Evolutionary conservation across 2,797 vertebrate species (phyloP).

Genomic region (Syngnathus acus): DNA sequence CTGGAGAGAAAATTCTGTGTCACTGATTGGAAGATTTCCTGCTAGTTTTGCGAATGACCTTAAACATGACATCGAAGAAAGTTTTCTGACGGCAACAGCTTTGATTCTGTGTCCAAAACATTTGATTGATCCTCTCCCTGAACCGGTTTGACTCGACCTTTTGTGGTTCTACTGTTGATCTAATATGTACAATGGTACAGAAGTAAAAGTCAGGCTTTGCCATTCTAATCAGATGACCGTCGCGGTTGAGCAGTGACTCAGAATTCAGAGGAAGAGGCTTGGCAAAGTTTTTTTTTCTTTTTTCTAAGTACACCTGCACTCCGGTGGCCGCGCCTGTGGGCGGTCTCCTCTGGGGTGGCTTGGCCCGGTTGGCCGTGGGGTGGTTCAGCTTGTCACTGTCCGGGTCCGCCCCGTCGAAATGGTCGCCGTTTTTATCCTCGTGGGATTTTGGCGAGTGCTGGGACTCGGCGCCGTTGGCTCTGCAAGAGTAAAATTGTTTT

Average conservation of each 20-base stretch:
- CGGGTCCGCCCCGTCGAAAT: constrained; percentile 64
- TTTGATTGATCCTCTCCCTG: background rate
- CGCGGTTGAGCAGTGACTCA: background rate
- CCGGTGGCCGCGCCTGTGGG: constrained; percentile 46
- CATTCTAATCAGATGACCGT: background rate
- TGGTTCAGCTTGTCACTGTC: constrained; percentile 70
- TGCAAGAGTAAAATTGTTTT: constrained; percentile 10
- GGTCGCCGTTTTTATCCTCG: constrained; percentile 40
- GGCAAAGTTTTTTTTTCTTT: background rate
- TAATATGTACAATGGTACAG: background rate
- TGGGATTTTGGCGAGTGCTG: constrained; percentile 36
- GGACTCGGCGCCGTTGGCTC: constrained; percentile 49
- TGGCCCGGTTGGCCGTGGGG: constrained; percentile 74
- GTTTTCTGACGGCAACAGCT: no score
- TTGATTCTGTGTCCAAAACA: no score
- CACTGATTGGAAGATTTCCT: background rate
- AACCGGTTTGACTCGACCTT: background rate
- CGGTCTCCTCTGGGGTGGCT: constrained; percentile 73
- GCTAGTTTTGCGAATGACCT: background rate
- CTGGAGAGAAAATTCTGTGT: constrained; percentile 22
- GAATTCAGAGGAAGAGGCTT: no score
- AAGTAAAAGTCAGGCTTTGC: background rate
- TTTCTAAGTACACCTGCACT: constrained; percentile 23
- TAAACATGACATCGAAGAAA: background rate
- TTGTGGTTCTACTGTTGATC: background rate